Evolutionary conservation across 92 coral and sea anemone genomes (phyloP), one percentile per base, ranked within the genome.

Genomic region (Zoanthus sociatus): DNA sequence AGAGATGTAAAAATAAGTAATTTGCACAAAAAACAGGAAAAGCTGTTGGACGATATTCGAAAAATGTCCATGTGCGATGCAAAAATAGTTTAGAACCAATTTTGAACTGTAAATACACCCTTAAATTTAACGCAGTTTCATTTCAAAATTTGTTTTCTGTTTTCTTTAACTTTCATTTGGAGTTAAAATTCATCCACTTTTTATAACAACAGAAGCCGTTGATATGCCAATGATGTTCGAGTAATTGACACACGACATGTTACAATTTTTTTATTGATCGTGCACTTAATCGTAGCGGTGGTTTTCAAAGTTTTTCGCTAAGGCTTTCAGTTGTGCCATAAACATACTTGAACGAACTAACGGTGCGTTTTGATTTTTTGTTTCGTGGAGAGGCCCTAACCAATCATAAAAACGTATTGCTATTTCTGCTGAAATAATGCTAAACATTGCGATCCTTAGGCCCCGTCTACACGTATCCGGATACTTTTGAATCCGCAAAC

Each of bases 11-110:
- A 20, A 18, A 81, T 81, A 14, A 26, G 10, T 11, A 50, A 66
- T 48, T 81, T 81, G 45, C 75, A 46, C 56, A 81, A 74, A 81
- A 67, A 81, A 58, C 85, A 58, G 0, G 85, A 81, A 20, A 81
- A 21, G 31, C 63, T 81, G 60, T 17, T 66, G 15, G 60, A 81
- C 14, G 85, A 81, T 45, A 74, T 81, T 45, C 75, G 53, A 21
- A 81, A 45, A 66, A 81, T 81, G 18, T 81, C 85, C 4, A 21
- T 26, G 15, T 37, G 56, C 47, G 54, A 61, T 32, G 73, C 73
- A 79, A 81, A 55, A 67, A 47, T 12, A 13, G 75, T 67, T 17
- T 81, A 50, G 14, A 5, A 68, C 9, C 64, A 69, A 7, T 69
- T 12, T 44, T 30, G 74, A 69, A 30, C 1, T 4, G 73, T 26